Percentiles rank a stretch among this genome's conserved stretches.
Evolutionary conservation across 2,797 vertebrate genomes (phyloP).

Genomic region (Rhodeus uyekii): DNA sequence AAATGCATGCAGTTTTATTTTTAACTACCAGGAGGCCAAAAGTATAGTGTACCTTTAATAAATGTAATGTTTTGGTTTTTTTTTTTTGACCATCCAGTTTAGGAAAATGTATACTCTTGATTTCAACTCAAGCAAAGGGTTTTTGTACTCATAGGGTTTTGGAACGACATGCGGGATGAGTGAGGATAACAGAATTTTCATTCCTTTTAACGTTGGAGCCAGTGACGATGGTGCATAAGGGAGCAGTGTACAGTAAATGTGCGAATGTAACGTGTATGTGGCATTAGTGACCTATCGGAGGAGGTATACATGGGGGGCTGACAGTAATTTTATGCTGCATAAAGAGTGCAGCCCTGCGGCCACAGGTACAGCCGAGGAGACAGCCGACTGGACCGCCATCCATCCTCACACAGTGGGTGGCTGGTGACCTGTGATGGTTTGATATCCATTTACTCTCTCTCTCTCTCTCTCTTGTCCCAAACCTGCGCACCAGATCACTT

Average conservation of each 20-base stretch:
- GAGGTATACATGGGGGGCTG: constrained; percentile 29
- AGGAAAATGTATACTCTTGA: not conserved
- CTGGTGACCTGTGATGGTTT: constrained; percentile 32
- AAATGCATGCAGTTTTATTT: too few relatives aligned
- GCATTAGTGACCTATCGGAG: constrained; percentile 41
- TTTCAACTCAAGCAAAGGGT: not conserved
- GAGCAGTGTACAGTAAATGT: not conserved
- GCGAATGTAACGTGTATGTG: not conserved
- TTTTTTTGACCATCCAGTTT: not conserved
- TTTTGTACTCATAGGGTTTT: not conserved
- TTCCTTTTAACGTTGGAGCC: not conserved
- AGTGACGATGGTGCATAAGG: not conserved
- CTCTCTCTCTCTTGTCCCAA: constrained; percentile 8
- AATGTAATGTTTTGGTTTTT: too few relatives aligned
- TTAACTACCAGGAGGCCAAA: too few relatives aligned
- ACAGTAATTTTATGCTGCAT: constrained; percentile 2
- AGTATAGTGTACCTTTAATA: not conserved
- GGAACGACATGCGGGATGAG: not conserved
- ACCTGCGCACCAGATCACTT: not conserved
- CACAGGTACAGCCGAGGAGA: constrained; percentile 32
- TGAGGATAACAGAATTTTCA: not conserved
- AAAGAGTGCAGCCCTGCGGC: constrained; percentile 22
- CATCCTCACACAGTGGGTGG: constrained; percentile 62
- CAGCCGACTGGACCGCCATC: constrained; percentile 74
- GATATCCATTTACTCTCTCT: constrained; percentile 29